Percentiles rank a stretch among this genome's conserved stretches.
These are phyloP conservation scores for Sclerurus mexicanus DNA, from an alignment of 2,113 vertebrate species.

Conservation along the genomic window DNA sequence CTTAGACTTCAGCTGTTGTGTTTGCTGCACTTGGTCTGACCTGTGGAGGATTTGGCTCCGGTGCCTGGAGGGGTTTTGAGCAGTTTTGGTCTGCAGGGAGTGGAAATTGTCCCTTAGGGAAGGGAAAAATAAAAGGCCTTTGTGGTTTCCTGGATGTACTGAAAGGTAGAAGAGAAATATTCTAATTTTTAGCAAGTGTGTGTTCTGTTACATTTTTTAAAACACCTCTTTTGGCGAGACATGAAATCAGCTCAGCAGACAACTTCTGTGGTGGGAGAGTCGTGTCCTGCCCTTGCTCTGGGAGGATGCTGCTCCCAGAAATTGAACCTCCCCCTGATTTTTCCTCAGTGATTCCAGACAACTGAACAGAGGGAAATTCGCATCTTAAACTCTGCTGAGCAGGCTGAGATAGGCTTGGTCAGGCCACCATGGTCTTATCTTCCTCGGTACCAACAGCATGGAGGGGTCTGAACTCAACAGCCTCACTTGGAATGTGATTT, in stretches of 20 bases:
- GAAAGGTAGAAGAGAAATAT: not conserved
- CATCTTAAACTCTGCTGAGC: not conserved
- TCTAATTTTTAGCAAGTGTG: not conserved
- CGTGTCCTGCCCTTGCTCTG: not conserved
- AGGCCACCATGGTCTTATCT: accelerated
- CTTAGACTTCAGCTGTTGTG: not conserved
- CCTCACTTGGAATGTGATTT: not conserved
- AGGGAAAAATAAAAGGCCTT: not conserved
- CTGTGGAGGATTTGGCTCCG: not conserved
- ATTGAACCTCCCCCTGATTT: not conserved
- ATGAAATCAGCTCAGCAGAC: not conserved
- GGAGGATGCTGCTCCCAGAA: not conserved
- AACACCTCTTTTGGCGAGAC: not conserved
- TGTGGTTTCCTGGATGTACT: not conserved
- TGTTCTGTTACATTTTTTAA: not conserved
- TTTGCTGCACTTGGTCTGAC: accelerated
- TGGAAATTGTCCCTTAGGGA: not conserved
- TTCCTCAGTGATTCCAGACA: not conserved
- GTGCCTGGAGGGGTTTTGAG: not conserved
- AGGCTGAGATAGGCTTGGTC: not conserved
- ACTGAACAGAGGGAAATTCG: not conserved
- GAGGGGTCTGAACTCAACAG: not conserved
- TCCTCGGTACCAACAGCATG: accelerated
- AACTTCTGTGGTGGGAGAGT: not conserved
- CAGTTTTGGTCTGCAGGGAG: not conserved